Conservation (phyloP, 1,140 invertebrate species). For the Brachionus plicatilis region DNA sequence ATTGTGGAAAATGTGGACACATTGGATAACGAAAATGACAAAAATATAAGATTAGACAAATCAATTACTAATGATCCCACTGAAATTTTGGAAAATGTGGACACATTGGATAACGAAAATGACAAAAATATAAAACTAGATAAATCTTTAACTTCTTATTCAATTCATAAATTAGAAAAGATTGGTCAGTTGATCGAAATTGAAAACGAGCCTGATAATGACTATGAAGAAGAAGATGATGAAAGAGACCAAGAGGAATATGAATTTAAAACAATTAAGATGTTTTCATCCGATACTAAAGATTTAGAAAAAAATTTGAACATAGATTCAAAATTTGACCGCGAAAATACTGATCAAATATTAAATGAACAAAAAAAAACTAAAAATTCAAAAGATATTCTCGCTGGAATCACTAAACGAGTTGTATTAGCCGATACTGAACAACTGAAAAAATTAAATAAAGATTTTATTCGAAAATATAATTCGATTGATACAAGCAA, state of each 20-base stretch:
- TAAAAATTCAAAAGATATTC: slow-evolving; percentile 21
- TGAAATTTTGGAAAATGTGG: background rate
- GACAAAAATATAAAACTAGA: background rate
- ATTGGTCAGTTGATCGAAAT: background rate
- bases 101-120: background rate
- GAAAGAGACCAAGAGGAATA: background rate
- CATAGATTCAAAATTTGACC: background rate
- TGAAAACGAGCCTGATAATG: background rate
- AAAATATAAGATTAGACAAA: background rate
- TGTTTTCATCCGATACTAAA: background rate
- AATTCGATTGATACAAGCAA: background rate
- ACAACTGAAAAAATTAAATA: background rate
- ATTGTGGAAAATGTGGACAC: background rate
- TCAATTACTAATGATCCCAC: background rate
- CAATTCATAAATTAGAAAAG: background rate
- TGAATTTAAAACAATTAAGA: background rate
- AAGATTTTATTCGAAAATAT: background rate
- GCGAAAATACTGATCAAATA: background rate
- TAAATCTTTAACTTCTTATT: background rate
- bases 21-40: background rate
- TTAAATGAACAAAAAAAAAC: background rate
- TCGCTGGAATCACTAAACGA: slow-evolving; percentile 25
- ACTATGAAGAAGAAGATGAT: background rate
- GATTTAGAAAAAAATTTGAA: background rate
- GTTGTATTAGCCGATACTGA: background rate